Evolutionary conservation across 2,113 vertebrate genomes (phyloP), one percentile per base, ranked within the genome.

Genomic region (Corythoichthys intestinalis): DNA sequence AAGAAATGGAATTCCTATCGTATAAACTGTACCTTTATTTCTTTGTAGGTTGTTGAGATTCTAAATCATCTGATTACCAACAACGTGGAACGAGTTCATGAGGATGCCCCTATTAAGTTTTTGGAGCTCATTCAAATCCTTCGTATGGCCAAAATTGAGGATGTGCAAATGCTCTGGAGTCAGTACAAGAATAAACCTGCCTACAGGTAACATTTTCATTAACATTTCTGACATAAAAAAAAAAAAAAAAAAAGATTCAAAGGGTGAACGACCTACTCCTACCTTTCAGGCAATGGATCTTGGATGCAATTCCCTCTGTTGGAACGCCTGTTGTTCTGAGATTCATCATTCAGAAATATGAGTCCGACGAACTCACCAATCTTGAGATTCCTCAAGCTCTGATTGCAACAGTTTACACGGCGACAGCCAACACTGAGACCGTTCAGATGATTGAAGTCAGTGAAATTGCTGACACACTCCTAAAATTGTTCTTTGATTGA

Each of bases 111-210:
- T 1, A 59, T 89, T 46, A 93, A 90, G 67, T 93, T 91, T 78
- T 6, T 93, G 67, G 82, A 94, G 72, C 85, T 97, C 0, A 49
- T 91, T 14, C 93, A 94, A 73, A 81, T 94, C 13, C 69, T 93
- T 56, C 91, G 90, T 58, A 6, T 10, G n/a, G 58, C 82, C 13
- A 76, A 53, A 0, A 0, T 37, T 39, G 82, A 91, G 34, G 67
- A 53, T n/a, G 74, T 94, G 12, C 79, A 89, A 20, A 76, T 76
- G 34, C 10, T 92, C 54, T 94, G 90, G 89, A 85, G 52, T 59
- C 86, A 91, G 4, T 77, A 70, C 69, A 84, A 66, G 61, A 28
- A 8, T 1, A 80, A 48, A 20, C 75, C 80, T 47, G 56, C 57
- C 41, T 69, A 81, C 72, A 93, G 90, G 92, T 92, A 59, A 65